Percentiles rank a stretch among this genome's conserved stretches.
Conservation (phyloP, 2,888 invertebrate genomes). For the Sarcophaga rosellei region DNA sequence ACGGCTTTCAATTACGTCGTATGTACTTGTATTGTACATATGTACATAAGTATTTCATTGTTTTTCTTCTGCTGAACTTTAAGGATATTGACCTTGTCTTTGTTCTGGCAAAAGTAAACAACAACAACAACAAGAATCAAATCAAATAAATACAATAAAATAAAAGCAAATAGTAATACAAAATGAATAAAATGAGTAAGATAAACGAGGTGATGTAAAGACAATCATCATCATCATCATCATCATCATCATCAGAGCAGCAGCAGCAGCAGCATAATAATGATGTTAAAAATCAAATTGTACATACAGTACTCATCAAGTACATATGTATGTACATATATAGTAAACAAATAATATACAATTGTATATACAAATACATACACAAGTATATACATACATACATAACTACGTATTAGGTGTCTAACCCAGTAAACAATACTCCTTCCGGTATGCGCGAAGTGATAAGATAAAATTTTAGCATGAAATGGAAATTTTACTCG, state of each 20-base stretch:
- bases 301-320: no score
- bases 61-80: conserved; percentile 30
- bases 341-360: background rate
- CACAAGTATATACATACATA: background rate
- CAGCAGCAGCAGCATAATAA: conserved; percentile 18
- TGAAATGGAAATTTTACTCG: no score
- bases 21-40: background rate
- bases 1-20: no score
- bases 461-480: no score
- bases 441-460: no score
- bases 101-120: conserved; percentile 26
- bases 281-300: conserved; percentile 29
- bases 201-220: conserved; percentile 3
- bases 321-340: conserved; percentile 3
- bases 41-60: background rate
- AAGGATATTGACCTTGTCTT: conserved; percentile 66
- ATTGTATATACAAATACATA: background rate
- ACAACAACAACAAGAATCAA: conserved; percentile 13
- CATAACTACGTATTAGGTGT: conserved; percentile 9
- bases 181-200: background rate
- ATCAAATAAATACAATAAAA: conserved; percentile 15
- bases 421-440: background rate
- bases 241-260: no score
- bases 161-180: background rate
- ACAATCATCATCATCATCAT: background rate